Conservation (phyloP, 2,888 invertebrate genomes). For the Phaonia tiefii region DNA sequence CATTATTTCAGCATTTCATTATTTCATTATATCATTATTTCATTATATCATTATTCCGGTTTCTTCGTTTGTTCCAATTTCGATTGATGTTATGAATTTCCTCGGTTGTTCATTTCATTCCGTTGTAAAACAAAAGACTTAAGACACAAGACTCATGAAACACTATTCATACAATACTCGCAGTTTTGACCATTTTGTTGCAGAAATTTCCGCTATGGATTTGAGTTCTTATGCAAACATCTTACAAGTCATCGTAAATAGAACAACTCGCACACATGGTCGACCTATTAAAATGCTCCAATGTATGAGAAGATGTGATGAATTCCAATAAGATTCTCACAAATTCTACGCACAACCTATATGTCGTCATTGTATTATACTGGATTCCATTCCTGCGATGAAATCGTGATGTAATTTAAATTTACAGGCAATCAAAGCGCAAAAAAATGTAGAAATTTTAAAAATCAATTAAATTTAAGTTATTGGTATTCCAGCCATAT, state of each 20-base stretch:
- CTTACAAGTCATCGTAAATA: background rate
- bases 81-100: too few species aligned
- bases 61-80: too few species aligned
- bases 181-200: background rate
- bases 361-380: background rate
- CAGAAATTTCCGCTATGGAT: too few species aligned
- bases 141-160: conserved; percentile 8
- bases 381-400: background rate
- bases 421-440: conserved; percentile 14
- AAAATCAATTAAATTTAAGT: conserved; percentile 38
- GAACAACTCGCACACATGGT: background rate
- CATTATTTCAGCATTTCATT: background rate
- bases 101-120: too few species aligned
- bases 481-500: conserved; percentile 23
- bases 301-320: background rate
- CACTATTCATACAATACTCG: background rate
- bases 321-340: conserved; percentile 27
- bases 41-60: background rate
- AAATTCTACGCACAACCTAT: background rate
- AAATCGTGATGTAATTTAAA: conserved; percentile 49
- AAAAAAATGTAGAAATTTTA: conserved; percentile 18
- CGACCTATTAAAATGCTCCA: conserved; percentile 35
- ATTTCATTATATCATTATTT: too few species aligned
- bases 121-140: conserved; percentile 9
- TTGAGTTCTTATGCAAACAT: background rate